A percentile compares a stretch with the other conserved stretches of the same genome.
phyloP scores from a whole-genome alignment of 2,888 invertebrate genomes.

The Platycheirus albimanus region DNA sequence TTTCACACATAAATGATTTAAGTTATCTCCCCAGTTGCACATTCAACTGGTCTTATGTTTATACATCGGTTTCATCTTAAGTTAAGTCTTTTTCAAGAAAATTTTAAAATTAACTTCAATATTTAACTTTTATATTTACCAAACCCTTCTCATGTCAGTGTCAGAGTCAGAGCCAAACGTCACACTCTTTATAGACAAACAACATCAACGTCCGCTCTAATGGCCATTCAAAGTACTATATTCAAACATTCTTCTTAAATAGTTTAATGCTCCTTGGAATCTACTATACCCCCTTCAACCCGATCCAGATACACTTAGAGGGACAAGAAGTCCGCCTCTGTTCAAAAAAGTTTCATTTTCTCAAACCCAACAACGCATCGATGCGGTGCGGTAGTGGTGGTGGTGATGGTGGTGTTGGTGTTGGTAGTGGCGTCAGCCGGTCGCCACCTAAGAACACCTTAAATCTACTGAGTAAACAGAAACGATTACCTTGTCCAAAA shows the following conservation, averaged over 20 bases:
- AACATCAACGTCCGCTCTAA: not conserved
- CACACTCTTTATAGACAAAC: not conserved
- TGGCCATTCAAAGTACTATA: not conserved
- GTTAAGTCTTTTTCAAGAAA: too few relatives aligned
- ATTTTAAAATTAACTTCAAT: too few relatives aligned
- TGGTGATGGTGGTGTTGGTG: too few relatives aligned
- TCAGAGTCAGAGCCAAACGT: not conserved
- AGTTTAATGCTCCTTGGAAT: not conserved
- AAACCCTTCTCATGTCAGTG: not conserved
- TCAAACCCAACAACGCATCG: too few relatives aligned
- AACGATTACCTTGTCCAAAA: constrained; percentile 20
- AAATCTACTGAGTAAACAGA: constrained; percentile 34
- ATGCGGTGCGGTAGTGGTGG: too few relatives aligned
- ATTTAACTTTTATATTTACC: not conserved
- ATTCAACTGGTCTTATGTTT: too few relatives aligned
- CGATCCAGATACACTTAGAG: too few relatives aligned
- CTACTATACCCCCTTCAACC: too few relatives aligned
- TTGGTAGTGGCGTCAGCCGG: too few relatives aligned
- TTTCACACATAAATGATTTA: too few relatives aligned
- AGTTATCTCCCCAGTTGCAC: too few relatives aligned
- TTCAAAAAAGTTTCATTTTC: not conserved
- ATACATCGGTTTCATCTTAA: too few relatives aligned
- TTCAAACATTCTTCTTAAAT: not conserved
- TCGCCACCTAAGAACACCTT: not conserved
- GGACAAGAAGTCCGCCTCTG: not conserved